These are phyloP conservation scores for Lepidurus apus DNA, from an alignment of 1,140 invertebrate species.

Conservation along the genomic window DNA sequence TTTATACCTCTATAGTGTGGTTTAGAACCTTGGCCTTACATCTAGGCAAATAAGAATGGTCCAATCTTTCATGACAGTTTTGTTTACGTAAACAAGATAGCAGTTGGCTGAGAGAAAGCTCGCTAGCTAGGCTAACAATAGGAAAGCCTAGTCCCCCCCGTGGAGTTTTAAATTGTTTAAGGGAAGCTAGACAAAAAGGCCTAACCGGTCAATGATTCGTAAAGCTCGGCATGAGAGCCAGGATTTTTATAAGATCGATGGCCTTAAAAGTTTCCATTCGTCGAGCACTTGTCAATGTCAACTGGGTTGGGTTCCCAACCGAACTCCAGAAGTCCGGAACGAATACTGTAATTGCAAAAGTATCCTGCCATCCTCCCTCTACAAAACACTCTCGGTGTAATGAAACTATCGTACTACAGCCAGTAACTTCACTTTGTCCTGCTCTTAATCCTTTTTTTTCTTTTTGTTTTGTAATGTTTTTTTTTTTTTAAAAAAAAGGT, in stretches of 20 bases:
- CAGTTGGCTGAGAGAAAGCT: too few species aligned
- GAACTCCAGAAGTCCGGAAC: background rate
- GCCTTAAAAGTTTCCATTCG: slow-evolving; percentile 1
- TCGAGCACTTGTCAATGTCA: slow-evolving; percentile 17
- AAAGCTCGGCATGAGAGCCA: background rate
- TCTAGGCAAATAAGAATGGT: too few species aligned
- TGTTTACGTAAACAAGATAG: too few species aligned
- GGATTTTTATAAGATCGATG: background rate
- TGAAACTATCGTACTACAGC: background rate
- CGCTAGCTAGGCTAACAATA: too few species aligned
- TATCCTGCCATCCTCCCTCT: background rate
- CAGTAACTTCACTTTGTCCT: slow-evolving; percentile 26
- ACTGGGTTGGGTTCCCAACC: background rate
- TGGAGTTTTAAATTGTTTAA: background rate
- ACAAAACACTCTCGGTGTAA: background rate
- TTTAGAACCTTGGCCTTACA: too few species aligned
- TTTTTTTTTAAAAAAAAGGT: slow-evolving; percentile 13
- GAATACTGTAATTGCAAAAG: background rate
- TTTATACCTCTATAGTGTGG: too few species aligned
- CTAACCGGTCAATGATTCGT: background rate
- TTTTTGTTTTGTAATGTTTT: slow-evolving; percentile 30
- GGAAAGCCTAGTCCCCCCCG: too few species aligned
- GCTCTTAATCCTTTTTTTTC: slow-evolving; percentile 19
- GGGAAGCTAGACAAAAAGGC: background rate
- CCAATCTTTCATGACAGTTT: too few species aligned